These are phyloP conservation scores for Elysia crispata DNA, from an alignment of 2,888 invertebrate genomes.

Conservation along the genomic window DNA sequence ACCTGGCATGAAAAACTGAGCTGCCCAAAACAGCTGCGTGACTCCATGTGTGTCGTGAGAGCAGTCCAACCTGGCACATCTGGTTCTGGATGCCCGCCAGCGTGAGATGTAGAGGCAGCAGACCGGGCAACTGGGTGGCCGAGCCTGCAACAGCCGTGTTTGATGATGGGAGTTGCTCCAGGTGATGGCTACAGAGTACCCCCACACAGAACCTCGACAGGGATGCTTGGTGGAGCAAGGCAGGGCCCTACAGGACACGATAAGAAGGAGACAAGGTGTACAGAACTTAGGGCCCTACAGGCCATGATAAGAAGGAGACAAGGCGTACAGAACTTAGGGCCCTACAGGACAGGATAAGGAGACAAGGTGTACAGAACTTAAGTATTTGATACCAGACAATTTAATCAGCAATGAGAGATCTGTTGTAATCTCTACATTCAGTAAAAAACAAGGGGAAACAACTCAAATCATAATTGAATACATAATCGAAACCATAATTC, in stretches of 20 bases:
- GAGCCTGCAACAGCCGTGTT: neutral
- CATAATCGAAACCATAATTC: too few species aligned
- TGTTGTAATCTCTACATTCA: too few species aligned
- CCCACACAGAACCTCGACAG: slow-evolving; percentile 52
- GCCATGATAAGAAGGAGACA: too few species aligned
- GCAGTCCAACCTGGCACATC: slow-evolving; percentile 51
- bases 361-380: too few species aligned
- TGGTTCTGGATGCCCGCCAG: slow-evolving; percentile 52
- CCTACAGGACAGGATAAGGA: neutral
- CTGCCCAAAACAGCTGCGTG: slow-evolving; percentile 56
- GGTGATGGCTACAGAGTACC: slow-evolving; percentile 54
- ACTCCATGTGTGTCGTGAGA: slow-evolving; percentile 63
- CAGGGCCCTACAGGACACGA: slow-evolving; percentile 48
- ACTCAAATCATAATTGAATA: too few species aligned
- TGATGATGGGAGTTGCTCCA: too few species aligned
- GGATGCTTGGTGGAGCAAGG: slow-evolving; percentile 49
- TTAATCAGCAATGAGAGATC: too few species aligned
- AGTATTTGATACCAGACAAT: too few species aligned
- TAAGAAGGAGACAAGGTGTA: too few species aligned
- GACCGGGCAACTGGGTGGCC: slow-evolving; percentile 41
- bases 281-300: slow-evolving; percentile 53
- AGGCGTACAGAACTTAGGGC: slow-evolving; percentile 52
- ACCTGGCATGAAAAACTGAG: slow-evolving; percentile 51
- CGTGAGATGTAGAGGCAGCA: slow-evolving; percentile 54
- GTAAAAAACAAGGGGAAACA: too few species aligned